These are phyloP conservation scores for Trichomalopsis sarcophagae DNA, from an alignment of 1,140 invertebrate genomes.

Conservation along the genomic window DNA sequence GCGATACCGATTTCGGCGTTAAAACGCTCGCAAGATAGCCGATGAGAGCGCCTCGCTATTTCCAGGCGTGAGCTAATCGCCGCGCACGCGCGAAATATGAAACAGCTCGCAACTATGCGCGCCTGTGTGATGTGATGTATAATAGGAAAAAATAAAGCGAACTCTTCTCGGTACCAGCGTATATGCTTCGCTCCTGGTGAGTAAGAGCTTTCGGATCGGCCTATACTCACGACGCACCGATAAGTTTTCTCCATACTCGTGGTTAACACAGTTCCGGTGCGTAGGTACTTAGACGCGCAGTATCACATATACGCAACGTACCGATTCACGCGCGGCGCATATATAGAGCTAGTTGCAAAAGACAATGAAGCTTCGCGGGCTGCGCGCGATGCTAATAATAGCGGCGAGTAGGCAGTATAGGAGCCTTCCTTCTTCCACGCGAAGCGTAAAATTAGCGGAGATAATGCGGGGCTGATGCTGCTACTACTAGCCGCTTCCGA, in stretches of 20 bases:
- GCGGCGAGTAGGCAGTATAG: background rate
- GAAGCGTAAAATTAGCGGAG: conserved; percentile 44
- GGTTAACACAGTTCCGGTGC: background rate
- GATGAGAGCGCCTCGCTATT: background rate
- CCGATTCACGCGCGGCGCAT: background rate
- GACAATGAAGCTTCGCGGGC: conserved; percentile 19
- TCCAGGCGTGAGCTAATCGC: background rate
- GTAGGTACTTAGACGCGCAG: too few relatives aligned
- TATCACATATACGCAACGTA: background rate
- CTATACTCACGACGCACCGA: too few relatives aligned
- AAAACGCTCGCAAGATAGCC: background rate
- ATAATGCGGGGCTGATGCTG: conserved; percentile 29
- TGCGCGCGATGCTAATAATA: conserved; percentile 21
- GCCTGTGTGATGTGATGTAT: too few relatives aligned
- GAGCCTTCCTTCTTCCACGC: conserved; percentile 1
- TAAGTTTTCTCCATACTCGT: background rate
- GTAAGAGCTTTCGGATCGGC: too few relatives aligned
- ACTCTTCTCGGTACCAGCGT: too few relatives aligned
- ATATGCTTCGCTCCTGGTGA: too few relatives aligned
- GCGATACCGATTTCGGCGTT: background rate
- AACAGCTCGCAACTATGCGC: background rate
- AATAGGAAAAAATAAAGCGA: too few relatives aligned
- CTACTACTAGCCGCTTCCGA: background rate
- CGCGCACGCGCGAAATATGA: background rate
- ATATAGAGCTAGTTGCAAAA: background rate